Percentiles rank a stretch among this genome's conserved stretches.
Conservation (phyloP, 2,113 vertebrate genomes). For the Ibidorhyncha struthersii region DNA sequence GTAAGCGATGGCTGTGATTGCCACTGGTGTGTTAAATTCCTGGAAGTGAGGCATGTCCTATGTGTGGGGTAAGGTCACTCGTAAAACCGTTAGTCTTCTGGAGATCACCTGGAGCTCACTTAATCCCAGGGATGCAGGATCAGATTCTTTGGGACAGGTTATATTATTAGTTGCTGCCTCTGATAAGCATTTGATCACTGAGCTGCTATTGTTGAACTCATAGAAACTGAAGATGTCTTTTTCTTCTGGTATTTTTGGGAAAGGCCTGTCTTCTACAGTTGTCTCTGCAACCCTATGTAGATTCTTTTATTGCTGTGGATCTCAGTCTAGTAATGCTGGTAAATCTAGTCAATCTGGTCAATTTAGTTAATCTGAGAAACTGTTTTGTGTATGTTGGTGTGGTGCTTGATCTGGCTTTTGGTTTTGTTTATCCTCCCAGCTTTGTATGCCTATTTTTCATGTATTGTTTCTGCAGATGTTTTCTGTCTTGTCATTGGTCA, state of each 20-base stretch:
- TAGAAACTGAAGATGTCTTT: neutral
- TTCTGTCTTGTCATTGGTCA: neutral
- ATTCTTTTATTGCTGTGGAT: neutral
- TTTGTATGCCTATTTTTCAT: neutral
- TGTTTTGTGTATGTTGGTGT: neutral
- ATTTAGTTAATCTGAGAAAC: neutral
- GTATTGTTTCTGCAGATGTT: neutral
- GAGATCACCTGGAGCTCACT: neutral
- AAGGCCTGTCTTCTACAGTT: neutral
- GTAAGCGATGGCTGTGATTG: neutral
- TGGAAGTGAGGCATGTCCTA: neutral
- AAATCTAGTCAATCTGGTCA: neutral
- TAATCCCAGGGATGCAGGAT: neutral
- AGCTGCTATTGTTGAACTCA: neutral
- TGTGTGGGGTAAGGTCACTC: neutral
- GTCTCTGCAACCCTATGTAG: too few relatives aligned
- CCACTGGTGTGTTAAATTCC: neutral
- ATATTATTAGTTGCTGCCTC: neutral
- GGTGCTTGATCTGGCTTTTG: neutral
- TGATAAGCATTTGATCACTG: neutral
- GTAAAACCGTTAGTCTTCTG: neutral
- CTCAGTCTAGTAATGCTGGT: neutral
- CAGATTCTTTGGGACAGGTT: neutral
- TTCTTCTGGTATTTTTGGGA: neutral
- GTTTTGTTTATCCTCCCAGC: neutral